A percentile compares a stretch with the other conserved stretches of the same genome.
phyloP scores from a whole-genome alignment of 2,888 invertebrate species.

The Ferrisia virgata region DNA sequence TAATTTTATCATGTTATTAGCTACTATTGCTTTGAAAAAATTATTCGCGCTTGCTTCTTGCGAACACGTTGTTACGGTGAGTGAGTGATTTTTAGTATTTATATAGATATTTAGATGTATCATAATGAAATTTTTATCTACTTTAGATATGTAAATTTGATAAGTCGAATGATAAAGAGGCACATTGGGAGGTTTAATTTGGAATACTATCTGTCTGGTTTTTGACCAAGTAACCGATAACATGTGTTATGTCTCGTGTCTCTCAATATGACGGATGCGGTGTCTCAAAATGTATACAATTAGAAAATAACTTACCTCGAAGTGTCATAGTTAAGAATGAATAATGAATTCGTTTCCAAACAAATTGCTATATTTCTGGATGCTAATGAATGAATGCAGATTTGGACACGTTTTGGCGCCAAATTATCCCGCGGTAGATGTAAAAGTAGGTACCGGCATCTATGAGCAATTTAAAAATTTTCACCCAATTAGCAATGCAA shows the following conservation, averaged over 20 bases:
- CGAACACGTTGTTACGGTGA: constrained; percentile 34
- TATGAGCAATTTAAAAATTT: no score
- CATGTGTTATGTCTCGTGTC: neutral
- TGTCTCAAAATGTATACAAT: neutral
- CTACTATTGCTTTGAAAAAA: constrained; percentile 43
- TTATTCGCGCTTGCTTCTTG: constrained; percentile 34
- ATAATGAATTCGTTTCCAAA: no score
- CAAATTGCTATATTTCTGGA: no score
- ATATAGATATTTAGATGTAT: neutral
- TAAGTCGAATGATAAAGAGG: neutral
- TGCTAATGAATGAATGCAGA: no score
- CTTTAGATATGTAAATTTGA: no score
- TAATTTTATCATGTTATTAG: constrained; percentile 35
- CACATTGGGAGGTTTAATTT: neutral
- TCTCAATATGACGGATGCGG: neutral
- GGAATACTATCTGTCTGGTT: no score
- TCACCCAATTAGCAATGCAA: no score
- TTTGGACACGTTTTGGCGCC: no score
- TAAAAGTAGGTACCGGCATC: no score
- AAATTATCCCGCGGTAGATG: no score
- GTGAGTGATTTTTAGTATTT: neutral
- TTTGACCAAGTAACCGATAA: neutral
- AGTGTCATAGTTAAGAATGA: no score
- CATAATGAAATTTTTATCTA: neutral
- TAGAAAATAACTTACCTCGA: neutral